Conservation (phyloP, 2,797 vertebrate species). For the Macropus fuliginosus region DNA sequence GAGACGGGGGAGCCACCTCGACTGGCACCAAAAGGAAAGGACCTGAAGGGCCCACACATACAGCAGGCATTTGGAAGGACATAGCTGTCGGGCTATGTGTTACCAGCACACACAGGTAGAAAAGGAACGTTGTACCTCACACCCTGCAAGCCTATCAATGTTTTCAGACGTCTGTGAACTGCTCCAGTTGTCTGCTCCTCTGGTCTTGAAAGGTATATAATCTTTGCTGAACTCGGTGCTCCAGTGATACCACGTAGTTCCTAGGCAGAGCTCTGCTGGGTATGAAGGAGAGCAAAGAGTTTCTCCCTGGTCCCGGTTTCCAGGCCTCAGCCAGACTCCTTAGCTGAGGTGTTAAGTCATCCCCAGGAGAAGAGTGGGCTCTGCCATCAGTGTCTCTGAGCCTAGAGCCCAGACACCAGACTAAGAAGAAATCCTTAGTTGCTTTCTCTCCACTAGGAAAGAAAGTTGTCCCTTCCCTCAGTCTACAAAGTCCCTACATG, state of each 20-base stretch:
- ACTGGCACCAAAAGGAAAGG: background rate
- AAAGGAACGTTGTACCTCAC: background rate
- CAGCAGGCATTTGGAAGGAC: background rate
- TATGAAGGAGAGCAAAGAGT: background rate
- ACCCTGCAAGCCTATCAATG: background rate
- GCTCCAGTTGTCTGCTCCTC: background rate
- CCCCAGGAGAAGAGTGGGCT: background rate
- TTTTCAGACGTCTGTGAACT: background rate
- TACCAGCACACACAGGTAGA: background rate
- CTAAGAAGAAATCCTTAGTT: background rate
- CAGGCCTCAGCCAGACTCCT: background rate
- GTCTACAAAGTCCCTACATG: too few relatives aligned
- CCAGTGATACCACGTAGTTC: background rate
- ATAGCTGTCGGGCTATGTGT: fast-evolving
- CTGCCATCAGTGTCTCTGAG: background rate
- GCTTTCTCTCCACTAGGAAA: too few relatives aligned
- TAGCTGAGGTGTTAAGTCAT: background rate
- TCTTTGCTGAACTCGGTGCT: background rate
- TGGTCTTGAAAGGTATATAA: background rate
- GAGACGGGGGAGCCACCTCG: background rate
- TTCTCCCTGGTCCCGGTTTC: background rate
- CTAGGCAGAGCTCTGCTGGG: background rate
- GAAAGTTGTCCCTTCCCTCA: too few relatives aligned
- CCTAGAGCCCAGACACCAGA: background rate
- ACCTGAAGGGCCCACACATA: background rate